phyloP scores from a whole-genome alignment of 2,797 vertebrate genomes.

The Selene dorsalis region DNA sequence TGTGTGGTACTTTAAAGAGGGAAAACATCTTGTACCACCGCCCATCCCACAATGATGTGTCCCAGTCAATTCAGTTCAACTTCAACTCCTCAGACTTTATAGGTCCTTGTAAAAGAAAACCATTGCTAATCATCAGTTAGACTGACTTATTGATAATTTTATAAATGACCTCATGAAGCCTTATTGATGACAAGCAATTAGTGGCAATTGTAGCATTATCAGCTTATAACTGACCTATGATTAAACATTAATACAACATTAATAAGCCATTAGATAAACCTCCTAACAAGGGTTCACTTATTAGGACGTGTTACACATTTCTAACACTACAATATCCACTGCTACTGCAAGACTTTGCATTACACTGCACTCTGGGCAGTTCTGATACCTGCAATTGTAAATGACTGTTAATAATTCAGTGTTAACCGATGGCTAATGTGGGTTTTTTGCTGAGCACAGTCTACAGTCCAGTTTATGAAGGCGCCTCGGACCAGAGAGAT shows the following conservation, averaged over 20 bases:
- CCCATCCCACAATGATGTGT: background rate
- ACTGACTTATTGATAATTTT: background rate
- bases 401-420: constrained; percentile 63
- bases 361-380: constrained; percentile 12
- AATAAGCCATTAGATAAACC: background rate
- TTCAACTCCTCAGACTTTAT: no score
- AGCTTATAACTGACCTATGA: background rate
- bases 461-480: constrained; percentile 36
- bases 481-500: constrained; percentile 15
- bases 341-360: constrained; percentile 3
- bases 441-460: constrained; percentile 47
- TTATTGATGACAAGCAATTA: background rate
- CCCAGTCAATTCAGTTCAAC: background rate
- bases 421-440: constrained; percentile 14
- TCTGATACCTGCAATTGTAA: constrained; percentile 37
- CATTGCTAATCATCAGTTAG: background rate
- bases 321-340: background rate
- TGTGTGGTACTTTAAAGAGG: background rate
- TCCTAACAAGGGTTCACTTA: background rate
- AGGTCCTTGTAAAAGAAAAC: no score
- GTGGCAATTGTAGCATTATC: background rate
- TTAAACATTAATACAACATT: no score
- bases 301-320: background rate
- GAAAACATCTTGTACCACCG: background rate
- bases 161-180: no score